These are phyloP conservation scores for Pachyuromys duprasi DNA, from an alignment of 2,797 vertebrate genomes.

Conservation along the genomic window DNA sequence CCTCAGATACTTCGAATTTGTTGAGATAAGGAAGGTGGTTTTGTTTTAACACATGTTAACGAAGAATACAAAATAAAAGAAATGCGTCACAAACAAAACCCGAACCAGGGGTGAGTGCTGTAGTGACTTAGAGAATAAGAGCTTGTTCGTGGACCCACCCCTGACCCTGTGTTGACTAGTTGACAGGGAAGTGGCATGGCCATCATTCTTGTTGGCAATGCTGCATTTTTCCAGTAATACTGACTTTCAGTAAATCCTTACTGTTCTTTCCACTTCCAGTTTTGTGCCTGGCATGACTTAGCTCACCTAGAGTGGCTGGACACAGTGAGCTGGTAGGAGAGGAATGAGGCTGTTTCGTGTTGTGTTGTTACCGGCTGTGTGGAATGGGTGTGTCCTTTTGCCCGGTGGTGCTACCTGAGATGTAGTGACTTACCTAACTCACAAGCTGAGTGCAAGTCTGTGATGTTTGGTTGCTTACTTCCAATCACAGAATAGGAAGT, in stretches of 20 bases:
- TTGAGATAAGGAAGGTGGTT: background rate
- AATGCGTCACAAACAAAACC: background rate
- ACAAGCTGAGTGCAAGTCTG: background rate
- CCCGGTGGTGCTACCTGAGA: background rate
- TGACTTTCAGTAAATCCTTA: background rate
- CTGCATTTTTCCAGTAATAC: background rate
- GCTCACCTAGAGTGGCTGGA: background rate
- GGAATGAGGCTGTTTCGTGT: background rate
- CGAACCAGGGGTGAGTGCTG: background rate
- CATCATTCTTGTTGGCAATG: background rate
- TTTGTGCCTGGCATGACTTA: background rate
- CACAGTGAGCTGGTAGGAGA: background rate
- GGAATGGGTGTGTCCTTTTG: background rate
- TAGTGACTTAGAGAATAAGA: background rate
- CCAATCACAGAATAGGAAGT: background rate
- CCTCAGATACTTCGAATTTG: background rate
- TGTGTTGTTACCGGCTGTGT: background rate
- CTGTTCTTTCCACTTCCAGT: background rate
- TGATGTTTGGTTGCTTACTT: slow-evolving; percentile 30
- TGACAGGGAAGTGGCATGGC: background rate
- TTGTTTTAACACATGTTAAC: background rate
- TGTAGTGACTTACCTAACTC: background rate
- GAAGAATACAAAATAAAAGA: slow-evolving; percentile 8
- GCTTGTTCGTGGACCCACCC: too few species aligned
- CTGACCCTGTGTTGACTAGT: background rate